Base-by-base conservation (phyloP, 2,888 invertebrate genomes). In the Antitype chi region DNA sequence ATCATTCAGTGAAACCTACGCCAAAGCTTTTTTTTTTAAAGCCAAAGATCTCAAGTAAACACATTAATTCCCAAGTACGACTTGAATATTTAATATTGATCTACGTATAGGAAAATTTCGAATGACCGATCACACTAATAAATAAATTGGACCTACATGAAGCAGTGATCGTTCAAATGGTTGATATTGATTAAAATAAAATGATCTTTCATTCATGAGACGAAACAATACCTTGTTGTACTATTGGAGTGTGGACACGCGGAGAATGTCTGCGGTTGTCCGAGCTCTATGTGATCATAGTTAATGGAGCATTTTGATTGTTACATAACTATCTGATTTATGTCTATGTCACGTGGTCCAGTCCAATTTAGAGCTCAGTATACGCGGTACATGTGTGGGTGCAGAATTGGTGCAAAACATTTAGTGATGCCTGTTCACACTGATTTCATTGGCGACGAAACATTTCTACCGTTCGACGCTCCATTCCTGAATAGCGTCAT, bases 261-360 rank as follows among this genome's bases (percentile, higher is more conserved):
- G 49, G 57, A 77, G 79, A 87, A 82, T 87, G 64, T 73, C 71
- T 76, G 71, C 64, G 82, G 67, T 60, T 77, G 67, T 82, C 80
- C 25, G 62, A 74, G 64, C 76, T 84, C 72, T 78, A 43, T 68
- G 47, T 83, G 62, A 80, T 84, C 70, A 78, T 69, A 75, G 66
- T 74, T 63, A 75, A 80, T 85, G 64, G 71, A 78, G 55, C 76
- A 74, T 86, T 87, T 87, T 87, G 85, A 87, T 87, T 85, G 81
- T 84, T 82, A 81, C 66, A 72, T 74, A 88, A 87, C 87, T 77
- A 82, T 85, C 69, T 87, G 82, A 89, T 88, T 87, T 85, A 79
- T 85, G 62, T 76, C 81, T 78, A 81, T 80, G 84, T 84, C 88
- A 87, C 82, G 75, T 84, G 84, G 68, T 76, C 73, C 76, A 81